Base-by-base conservation (phyloP, 1,140 invertebrate genomes). In the Elysia chlorotica region DNA sequence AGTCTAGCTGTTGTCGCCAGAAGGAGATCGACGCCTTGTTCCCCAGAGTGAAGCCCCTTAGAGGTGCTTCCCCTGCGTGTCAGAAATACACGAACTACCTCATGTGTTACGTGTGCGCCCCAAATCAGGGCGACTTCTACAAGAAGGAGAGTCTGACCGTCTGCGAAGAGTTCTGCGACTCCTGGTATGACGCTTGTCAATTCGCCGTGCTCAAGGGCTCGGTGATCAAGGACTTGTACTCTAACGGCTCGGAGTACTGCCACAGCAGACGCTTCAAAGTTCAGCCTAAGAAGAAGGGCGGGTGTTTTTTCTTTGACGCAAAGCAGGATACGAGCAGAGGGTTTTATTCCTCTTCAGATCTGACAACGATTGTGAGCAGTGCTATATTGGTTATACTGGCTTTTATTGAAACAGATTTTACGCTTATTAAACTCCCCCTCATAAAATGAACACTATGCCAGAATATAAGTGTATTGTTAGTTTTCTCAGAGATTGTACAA, bases 21-120 rank as follows among this genome's bases (percentile, higher is more conserved):
- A 80, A 85, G 48, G 87, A 88, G 74, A 86, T 88, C 37, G 83
- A 83, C 57, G 85, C 83, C 6, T 85, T 83, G 2, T 88, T 88
- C 74, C 80, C 78, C 5, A 79, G 80, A 25, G 85, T 88, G 21
- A 87, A 87, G 71, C 85, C 87, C 4, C 76, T 88, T 6, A 79
- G 83, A 6, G 87, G 87, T 0, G 84, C 87, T 6, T 85, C 86
- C 3, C 73, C 65, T 4, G 75, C 79, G 10, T 88, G 87, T 67
- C 84, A 85, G 63, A 63, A 74, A 36, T 87, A 86, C 76, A 81
- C 87, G 0, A 88, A 88, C 75, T 86, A 86, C 74, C 76, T 88
- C 2, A 88, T 88, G 87, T 88, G 87, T 65, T 88, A 88, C 69
- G 85, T 88, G 21, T 88, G 87, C 72, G 81, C 84, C 17, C 87